Evolutionary conservation across 2,888 invertebrate genomes (phyloP).

Genomic region (Phoronis australis): DNA sequence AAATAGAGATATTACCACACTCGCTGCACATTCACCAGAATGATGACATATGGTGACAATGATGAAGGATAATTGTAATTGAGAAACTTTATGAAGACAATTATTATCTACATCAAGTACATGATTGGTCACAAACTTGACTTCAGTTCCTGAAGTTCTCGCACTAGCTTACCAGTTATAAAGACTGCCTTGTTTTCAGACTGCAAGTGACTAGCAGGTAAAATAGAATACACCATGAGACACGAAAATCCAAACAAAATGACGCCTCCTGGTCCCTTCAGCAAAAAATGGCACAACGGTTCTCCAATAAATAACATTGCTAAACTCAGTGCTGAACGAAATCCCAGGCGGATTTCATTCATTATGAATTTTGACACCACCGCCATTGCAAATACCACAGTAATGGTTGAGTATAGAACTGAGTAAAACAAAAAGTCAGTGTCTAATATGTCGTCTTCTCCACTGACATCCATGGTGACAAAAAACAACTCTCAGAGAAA

Average conservation of each 20-base stretch:
- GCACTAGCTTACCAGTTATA: conserved; percentile 45
- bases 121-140: no score
- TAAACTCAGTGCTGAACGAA: conserved; percentile 42
- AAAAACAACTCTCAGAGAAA: no score
- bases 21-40: no score
- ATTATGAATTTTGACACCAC: conserved; percentile 49
- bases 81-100: no score
- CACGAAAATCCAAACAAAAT: conserved; percentile 40
- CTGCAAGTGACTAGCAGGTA: conserved; percentile 46
- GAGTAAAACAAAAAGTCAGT: conserved; percentile 47
- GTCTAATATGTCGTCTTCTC: conserved; percentile 15
- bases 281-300: conserved; percentile 45
- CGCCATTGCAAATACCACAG: conserved; percentile 47
- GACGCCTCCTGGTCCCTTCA: conserved; percentile 45
- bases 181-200: conserved; percentile 41
- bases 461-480: no score
- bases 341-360: conserved; percentile 47
- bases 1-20: no score
- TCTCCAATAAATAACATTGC: conserved; percentile 46
- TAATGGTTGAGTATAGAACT: conserved; percentile 43
- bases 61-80: no score
- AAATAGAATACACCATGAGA: conserved; percentile 39
- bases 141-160: no score
- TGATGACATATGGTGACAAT: no score
- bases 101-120: no score